Evolutionary conservation across 2,113 vertebrate species (phyloP).

Genomic region (Corythaixoides concolor): DNA sequence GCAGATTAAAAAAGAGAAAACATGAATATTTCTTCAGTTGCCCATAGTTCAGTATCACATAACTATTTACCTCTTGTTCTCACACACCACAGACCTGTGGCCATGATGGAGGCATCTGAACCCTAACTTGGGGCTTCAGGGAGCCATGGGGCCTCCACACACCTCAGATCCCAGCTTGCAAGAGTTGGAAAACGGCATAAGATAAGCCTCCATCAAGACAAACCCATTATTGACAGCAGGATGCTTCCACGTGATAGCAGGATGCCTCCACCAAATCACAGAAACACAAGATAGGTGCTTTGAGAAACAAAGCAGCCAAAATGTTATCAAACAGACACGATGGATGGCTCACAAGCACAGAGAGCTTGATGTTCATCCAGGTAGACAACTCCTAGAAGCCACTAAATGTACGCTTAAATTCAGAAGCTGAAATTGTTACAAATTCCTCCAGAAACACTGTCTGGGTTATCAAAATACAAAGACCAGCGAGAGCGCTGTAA

Average conservation of each 20-base stretch:
- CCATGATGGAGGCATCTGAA: not conserved
- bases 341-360: not conserved
- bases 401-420: not conserved
- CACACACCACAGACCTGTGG: not conserved
- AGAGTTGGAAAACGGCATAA: not conserved
- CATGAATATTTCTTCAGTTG: not conserved
- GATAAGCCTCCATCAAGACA: not conserved
- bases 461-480: not conserved
- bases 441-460: not conserved
- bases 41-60: not conserved
- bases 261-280: not conserved
- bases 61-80: not conserved
- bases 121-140: not conserved
- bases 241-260: not conserved
- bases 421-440: not conserved
- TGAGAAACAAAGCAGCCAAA: not conserved
- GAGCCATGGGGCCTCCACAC: rapidly evolving
- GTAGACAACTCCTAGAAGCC: not conserved
- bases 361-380: not conserved
- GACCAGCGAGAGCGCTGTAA: not conserved
- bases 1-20: not conserved
- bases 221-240: not conserved
- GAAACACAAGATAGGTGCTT: not conserved
- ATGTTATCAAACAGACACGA: not conserved
- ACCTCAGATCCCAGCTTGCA: not conserved